Base-by-base conservation (phyloP, 2,888 invertebrate genomes). In the Trichogramma evanescens region DNA sequence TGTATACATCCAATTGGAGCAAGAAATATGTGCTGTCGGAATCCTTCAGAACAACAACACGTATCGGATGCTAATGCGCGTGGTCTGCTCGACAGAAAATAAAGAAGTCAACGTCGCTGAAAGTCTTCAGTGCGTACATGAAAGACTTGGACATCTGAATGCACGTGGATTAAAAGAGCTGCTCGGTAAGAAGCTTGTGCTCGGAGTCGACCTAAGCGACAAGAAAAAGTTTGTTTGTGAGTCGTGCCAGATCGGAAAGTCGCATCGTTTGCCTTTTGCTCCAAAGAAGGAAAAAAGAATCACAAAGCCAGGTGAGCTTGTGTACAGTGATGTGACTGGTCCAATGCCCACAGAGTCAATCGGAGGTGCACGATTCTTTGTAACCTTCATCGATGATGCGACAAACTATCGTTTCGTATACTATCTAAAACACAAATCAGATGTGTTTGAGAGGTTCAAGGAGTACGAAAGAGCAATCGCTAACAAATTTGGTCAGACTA, bases 291-390 rank as follows among this genome's bases (percentile, higher is more conserved):
- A 13, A 13, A 13, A 13, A 13, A 13, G 13, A 13, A 13, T 13
- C 13, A 13, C 13, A 13, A 13, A 13, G 13, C 13, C 13, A 1
- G 13, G 13, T 2, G 13, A 13, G 13, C 13, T 13, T 13, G 13
- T 13, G 13, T 13, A 13, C 13, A 13, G 13, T 0, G 69, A 70
- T 41, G 66, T 70, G 39, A 67, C 67, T 5, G 68, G 67, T 2
- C 66, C 65, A 5, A 67, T 65, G 58, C 59, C 38, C 0, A 46
- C 26, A 1, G 48, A 62, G 45, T 68, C 67, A 0, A 6, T 66
- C 0, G 66, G 66, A 0, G 64, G 66, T 1, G 64, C 66, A 0
- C 64, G 52, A 55, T 68, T 65, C 44, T 65, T 67, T 44, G 61
- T 58, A 0, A 66, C 65, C 0, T 67, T 67, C 39, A 68, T 55